Evolutionary conservation across 2,113 vertebrate genomes (phyloP).

Genomic region (Proterorhinus semilunaris): DNA sequence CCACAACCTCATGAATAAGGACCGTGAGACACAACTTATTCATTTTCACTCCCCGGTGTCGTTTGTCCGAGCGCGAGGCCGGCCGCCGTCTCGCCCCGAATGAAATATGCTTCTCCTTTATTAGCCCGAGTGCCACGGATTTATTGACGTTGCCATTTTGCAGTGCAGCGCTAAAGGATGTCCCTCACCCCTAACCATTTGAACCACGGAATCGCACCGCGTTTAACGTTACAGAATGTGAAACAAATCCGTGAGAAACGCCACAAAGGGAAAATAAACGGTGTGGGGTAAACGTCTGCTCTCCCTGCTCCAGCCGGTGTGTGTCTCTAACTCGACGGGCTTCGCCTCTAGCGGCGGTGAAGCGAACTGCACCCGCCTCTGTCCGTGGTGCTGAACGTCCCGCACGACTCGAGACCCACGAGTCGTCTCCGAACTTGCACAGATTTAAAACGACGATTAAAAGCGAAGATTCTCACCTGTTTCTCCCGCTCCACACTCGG

Average conservation of each 20-base stretch:
- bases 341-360: constrained; percentile 39
- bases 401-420: constrained; percentile 3
- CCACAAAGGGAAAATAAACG: no score
- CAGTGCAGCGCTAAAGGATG: background rate
- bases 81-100: background rate
- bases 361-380: constrained; percentile 11
- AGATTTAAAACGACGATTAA: background rate
- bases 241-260: no score
- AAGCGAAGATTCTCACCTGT: background rate
- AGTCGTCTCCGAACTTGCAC: background rate
- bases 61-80: background rate
- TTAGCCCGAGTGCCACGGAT: background rate
- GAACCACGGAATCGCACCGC: no score
- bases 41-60: background rate
- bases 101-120: background rate
- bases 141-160: background rate
- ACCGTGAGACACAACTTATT: background rate
- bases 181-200: no score
- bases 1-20: no score
- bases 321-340: background rate
- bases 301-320: background rate
- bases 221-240: no score
- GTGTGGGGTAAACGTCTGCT: background rate
- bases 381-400: constrained; percentile 44
- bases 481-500: background rate